Conservation (phyloP, 2,888 invertebrate genomes). For the Prosopocoilus inquinatus region DNA sequence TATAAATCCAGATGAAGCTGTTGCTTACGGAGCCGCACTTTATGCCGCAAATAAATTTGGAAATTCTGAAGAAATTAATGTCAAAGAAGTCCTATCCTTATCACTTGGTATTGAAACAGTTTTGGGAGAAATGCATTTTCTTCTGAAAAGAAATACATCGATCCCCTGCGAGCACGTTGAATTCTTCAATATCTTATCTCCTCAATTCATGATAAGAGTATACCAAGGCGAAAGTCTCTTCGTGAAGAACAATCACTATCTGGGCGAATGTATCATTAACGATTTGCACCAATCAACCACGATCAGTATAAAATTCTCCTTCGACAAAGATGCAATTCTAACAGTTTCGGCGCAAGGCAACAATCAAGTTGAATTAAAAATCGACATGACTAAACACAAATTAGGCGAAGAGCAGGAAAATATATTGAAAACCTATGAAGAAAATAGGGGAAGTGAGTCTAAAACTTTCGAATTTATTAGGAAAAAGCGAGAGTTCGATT, state of each 20-base stretch:
- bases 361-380: too few relatives aligned
- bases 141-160: slow-evolving; percentile 29
- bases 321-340: too few relatives aligned
- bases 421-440: too few relatives aligned
- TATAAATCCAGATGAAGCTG: slow-evolving; percentile 36
- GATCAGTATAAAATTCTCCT: too few relatives aligned
- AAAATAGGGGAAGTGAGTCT: too few relatives aligned
- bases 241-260: slow-evolving; percentile 3
- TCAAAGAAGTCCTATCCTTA: neutral
- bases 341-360: too few relatives aligned
- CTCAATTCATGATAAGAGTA: slow-evolving; percentile 16
- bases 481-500: too few relatives aligned
- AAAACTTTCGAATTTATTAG: too few relatives aligned
- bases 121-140: slow-evolving; percentile 24
- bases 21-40: slow-evolving; percentile 35
- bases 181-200: slow-evolving; percentile 18
- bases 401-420: too few relatives aligned
- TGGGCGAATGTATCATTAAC: slow-evolving; percentile 1
- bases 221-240: slow-evolving; percentile 8
- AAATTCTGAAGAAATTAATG: slow-evolving; percentile 17
- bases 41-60: slow-evolving; percentile 18
- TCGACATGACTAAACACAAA: too few relatives aligned
- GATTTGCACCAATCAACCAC: too few relatives aligned
- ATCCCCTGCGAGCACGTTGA: slow-evolving; percentile 19
- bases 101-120: slow-evolving; percentile 23